Conservation (phyloP, 1,140 invertebrate species). For the Rhopalosiphum maidis region DNA sequence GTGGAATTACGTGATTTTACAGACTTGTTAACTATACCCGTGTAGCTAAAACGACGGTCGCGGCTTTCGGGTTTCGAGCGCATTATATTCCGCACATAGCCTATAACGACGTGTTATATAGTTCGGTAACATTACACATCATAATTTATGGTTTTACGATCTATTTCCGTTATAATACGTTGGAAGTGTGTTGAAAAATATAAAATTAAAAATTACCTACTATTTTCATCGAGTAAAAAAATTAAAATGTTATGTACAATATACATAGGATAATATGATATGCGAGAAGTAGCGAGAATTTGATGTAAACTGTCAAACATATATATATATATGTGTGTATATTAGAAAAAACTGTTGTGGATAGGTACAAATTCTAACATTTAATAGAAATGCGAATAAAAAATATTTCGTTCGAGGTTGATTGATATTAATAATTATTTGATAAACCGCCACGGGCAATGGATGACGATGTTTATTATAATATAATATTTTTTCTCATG, state of each 20-base stretch:
- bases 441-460: neutral
- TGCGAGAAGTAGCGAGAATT: neutral
- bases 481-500: neutral
- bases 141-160: neutral
- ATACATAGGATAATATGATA: neutral
- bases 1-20: no score
- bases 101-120: neutral
- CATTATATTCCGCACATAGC: no score
- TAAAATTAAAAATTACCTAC: no score
- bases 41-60: no score
- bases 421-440: conserved; percentile 9
- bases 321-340: neutral
- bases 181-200: no score
- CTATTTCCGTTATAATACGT: no score
- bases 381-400: neutral
- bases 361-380: neutral
- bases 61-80: no score
- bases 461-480: neutral
- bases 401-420: neutral
- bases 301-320: neutral
- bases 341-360: neutral
- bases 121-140: neutral
- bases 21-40: no score
- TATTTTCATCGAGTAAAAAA: no score
- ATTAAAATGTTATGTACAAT: neutral